Conservation (phyloP, 2,113 vertebrate species). For the Paralichthys olivaceus region DNA sequence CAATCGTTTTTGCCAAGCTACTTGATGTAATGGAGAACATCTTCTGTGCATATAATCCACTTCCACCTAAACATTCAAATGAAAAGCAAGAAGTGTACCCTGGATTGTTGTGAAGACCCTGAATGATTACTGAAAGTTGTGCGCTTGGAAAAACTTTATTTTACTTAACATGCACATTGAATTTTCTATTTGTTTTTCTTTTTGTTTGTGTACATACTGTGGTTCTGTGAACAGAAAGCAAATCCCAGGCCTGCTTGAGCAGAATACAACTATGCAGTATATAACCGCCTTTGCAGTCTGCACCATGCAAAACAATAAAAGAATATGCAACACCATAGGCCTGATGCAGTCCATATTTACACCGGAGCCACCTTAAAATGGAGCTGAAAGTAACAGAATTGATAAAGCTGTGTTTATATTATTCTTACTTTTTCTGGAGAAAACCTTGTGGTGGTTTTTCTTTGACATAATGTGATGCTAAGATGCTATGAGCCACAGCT, state of each 20-base stretch:
- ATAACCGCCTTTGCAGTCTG: background rate
- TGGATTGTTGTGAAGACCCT: background rate
- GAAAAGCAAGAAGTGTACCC: background rate
- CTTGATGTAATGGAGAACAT: conserved; percentile 39
- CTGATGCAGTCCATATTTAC: background rate
- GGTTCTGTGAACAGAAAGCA: background rate
- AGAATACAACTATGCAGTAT: background rate
- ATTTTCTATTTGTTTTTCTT: background rate
- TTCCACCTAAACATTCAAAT: conserved; percentile 2
- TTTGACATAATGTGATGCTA: too few species aligned
- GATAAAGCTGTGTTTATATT: background rate
- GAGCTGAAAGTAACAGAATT: background rate
- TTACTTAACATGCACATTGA: background rate
- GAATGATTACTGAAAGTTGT: background rate
- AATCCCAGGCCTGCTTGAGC: background rate
- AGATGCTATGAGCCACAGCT: background rate
- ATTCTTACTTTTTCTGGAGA: background rate
- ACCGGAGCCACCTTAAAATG: background rate
- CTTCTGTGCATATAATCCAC: conserved; percentile 6
- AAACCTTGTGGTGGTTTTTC: background rate
- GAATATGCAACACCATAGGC: background rate
- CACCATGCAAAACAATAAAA: background rate
- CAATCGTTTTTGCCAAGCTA: conserved; percentile 31
- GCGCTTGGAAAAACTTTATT: background rate
- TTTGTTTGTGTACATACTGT: background rate